Evolutionary conservation across 2,797 vertebrate species (phyloP).

Genomic region (Rhadinocentrus ornatus): DNA sequence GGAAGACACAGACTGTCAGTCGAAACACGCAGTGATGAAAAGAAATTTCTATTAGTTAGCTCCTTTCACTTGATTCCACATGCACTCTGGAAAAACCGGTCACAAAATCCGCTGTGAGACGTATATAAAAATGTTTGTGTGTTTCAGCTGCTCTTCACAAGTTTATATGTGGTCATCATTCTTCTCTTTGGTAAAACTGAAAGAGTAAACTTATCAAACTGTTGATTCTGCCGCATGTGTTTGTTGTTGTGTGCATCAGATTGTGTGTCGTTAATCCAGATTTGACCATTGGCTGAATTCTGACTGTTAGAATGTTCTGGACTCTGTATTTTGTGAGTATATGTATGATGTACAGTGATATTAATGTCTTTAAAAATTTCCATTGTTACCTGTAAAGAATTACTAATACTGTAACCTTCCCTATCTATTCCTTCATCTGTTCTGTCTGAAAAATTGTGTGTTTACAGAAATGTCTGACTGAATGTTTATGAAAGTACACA

Average conservation of each 20-base stretch:
- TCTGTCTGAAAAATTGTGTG: conserved; percentile 16
- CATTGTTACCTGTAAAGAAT: conserved; percentile 48
- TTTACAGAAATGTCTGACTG: conserved; percentile 49
- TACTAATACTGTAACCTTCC: conserved; percentile 51
- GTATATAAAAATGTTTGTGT: not conserved
- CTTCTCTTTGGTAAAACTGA: conserved; percentile 14
- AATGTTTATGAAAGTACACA: conserved; percentile 63
- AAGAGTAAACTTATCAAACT: conserved; percentile 26
- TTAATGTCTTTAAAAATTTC: conserved; percentile 35
- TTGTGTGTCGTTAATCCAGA: conserved; percentile 13
- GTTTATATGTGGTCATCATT: not conserved
- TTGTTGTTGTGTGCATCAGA: conserved; percentile 18
- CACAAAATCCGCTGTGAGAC: conserved; percentile 11
- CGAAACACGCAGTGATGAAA: conserved; percentile 12
- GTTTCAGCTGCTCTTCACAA: not conserved
- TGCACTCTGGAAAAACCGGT: not conserved
- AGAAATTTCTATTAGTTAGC: conserved; percentile 16
- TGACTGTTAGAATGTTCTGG: conserved; percentile 60
- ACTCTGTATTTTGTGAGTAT: conserved; percentile 40
- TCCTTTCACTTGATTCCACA: conserved; percentile 9
- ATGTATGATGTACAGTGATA: conserved; percentile 34
- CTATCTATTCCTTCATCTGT: conserved; percentile 23
- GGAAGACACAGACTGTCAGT: conserved; percentile 24
- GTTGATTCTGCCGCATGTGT: conserved; percentile 22
- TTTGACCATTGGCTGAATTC: conserved; percentile 59